A percentile compares a stretch with the other conserved stretches of the same genome.
phyloP scores from a whole-genome alignment of 2,797 vertebrate species.

The Malurus splendens region DNA sequence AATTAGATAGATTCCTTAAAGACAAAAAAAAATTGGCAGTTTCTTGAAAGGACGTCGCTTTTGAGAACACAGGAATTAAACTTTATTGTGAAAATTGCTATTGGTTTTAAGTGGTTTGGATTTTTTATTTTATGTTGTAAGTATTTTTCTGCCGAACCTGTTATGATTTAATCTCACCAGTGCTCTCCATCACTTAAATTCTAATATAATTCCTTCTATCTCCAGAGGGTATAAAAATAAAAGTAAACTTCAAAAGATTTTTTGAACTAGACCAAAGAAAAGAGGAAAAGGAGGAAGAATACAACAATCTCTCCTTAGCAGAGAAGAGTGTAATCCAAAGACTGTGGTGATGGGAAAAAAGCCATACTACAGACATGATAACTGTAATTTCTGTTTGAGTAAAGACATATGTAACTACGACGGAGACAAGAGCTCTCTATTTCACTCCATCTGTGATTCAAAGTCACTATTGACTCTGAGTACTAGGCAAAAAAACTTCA shows the following conservation, averaged over 20 bases:
- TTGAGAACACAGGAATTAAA: neutral
- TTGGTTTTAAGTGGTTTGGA: neutral
- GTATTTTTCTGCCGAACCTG: neutral
- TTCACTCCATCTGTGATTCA: constrained; percentile 38
- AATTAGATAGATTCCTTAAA: neutral
- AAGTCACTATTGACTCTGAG: neutral
- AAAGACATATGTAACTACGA: constrained; percentile 33
- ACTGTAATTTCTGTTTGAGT: constrained; percentile 13
- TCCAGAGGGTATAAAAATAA: neutral
- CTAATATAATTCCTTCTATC: neutral
- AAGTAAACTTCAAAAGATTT: neutral
- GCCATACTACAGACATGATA: neutral
- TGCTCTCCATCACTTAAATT: neutral
- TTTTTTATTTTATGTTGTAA: neutral
- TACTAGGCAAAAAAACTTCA: neutral
- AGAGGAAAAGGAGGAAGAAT: neutral
- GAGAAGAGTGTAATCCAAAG: neutral
- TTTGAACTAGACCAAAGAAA: neutral
- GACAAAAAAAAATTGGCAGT: neutral
- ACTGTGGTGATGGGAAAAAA: neutral
- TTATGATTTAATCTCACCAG: neutral
- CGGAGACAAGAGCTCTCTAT: constrained; percentile 16
- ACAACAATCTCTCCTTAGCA: neutral
- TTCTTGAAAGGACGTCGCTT: neutral
- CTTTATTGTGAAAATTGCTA: neutral